These are phyloP conservation scores for Nymphalis polychloros DNA, from an alignment of 2,888 invertebrate genomes.

Conservation along the genomic window DNA sequence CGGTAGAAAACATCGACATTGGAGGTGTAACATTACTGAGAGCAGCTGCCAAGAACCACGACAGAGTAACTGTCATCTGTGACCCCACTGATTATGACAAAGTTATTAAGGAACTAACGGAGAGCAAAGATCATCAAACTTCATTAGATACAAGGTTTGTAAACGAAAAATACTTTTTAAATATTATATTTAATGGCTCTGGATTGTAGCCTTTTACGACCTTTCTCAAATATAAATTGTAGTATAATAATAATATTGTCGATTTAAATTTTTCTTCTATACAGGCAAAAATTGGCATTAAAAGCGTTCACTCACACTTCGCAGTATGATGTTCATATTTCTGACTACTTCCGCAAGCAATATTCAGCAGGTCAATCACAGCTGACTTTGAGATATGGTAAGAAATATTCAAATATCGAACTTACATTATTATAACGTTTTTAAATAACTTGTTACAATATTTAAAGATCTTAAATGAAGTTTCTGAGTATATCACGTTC, in stretches of 20 bases:
- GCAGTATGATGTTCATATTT: slow-evolving; percentile 95
- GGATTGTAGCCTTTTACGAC: too few species aligned
- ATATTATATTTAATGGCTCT: neutral
- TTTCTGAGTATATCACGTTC: too few species aligned
- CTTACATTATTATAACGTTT: too few species aligned
- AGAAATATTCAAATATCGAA: slow-evolving; percentile 29
- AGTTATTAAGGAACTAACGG: slow-evolving; percentile 87
- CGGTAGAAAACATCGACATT: slow-evolving; percentile 98
- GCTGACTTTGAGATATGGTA: slow-evolving; percentile 92
- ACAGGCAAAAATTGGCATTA: slow-evolving; percentile 88
- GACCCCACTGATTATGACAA: slow-evolving; percentile 93
- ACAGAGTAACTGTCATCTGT: slow-evolving; percentile 95
- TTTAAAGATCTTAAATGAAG: too few species aligned
- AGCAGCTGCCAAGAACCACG: slow-evolving; percentile 98
- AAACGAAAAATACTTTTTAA: neutral
- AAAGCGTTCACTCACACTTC: slow-evolving; percentile 99
- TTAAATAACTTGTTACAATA: too few species aligned
- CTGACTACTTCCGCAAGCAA: slow-evolving; percentile 96
- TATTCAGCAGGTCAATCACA: slow-evolving; percentile 90
- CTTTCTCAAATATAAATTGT: too few species aligned
- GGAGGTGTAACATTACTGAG: slow-evolving; percentile 97
- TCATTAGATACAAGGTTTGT: slow-evolving; percentile 85
- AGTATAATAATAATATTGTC: too few species aligned
- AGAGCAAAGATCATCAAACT: slow-evolving; percentile 85
- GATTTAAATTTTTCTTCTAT: slow-evolving; percentile 43